Evolutionary conservation across 2,888 invertebrate genomes (phyloP).

Genomic region (Orthosia gracilis): DNA sequence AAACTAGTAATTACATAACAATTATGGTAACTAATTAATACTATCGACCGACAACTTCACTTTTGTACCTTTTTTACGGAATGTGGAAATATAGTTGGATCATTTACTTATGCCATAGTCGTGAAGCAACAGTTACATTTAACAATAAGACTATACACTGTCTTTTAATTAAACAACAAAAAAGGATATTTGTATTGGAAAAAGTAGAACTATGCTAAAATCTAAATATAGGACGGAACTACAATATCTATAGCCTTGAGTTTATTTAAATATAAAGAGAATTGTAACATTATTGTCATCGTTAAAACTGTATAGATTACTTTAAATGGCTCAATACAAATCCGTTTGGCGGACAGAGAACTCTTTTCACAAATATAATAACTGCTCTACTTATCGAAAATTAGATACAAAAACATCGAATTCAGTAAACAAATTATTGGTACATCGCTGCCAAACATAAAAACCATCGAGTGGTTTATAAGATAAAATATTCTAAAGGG

Average conservation of each 20-base stretch:
- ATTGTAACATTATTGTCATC: constrained; percentile 64
- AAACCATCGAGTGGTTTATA: constrained; percentile 51
- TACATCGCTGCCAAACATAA: constrained; percentile 46
- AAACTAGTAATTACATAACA: constrained; percentile 67
- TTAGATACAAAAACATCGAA: constrained; percentile 47
- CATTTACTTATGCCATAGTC: constrained; percentile 19
- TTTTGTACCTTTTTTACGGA: constrained; percentile 74
- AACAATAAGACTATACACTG: constrained; percentile 16
- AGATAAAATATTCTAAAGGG: constrained; percentile 68
- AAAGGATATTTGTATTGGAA: constrained; percentile 28
- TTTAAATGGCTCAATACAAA: constrained; percentile 32
- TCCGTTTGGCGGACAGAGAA: constrained; percentile 45
- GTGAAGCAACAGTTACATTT: constrained; percentile 31
- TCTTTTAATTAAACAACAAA: constrained; percentile 30
- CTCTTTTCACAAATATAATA: constrained; percentile 36
- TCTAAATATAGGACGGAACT: constrained; percentile 61
- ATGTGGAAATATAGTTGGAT: constrained; percentile 55
- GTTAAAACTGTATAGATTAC: constrained; percentile 42
- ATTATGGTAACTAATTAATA: constrained; percentile 81
- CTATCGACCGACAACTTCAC: constrained; percentile 67
- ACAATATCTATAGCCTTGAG: constrained; percentile 44
- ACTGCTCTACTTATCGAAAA: constrained; percentile 15
- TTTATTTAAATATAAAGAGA: constrained; percentile 44
- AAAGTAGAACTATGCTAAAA: constrained; percentile 38
- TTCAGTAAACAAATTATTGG: constrained; percentile 37